Conservation (phyloP, 2,888 invertebrate species). For the Zelleria hepariella region DNA sequence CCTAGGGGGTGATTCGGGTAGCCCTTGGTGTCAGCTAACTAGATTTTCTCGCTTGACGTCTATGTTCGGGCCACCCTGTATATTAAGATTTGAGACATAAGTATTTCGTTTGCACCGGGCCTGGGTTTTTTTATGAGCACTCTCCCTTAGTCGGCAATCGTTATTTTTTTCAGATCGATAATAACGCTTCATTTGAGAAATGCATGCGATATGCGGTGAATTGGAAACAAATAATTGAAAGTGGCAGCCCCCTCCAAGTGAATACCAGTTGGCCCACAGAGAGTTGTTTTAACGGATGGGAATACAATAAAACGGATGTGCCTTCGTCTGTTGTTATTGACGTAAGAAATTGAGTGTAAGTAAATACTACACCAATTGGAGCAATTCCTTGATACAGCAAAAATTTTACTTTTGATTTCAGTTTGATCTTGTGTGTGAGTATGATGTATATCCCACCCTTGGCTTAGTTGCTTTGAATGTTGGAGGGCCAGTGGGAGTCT, state of each 20-base stretch:
- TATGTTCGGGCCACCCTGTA: too few relatives aligned
- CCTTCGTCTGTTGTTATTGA: slow-evolving; percentile 88
- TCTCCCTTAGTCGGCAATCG: too few relatives aligned
- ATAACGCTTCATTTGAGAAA: slow-evolving; percentile 73
- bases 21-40: too few relatives aligned
- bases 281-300: slow-evolving; percentile 83
- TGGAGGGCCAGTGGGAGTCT: slow-evolving; percentile 92
- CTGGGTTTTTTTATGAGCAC: too few relatives aligned
- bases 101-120: too few relatives aligned
- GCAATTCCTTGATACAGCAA: too few relatives aligned
- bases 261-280: slow-evolving; percentile 77
- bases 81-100: too few relatives aligned
- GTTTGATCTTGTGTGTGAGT: slow-evolving; percentile 92
- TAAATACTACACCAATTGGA: too few relatives aligned
- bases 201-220: slow-evolving; percentile 82
- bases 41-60: too few relatives aligned
- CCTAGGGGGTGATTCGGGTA: too few relatives aligned
- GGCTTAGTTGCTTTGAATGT: slow-evolving; percentile 88
- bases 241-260: slow-evolving; percentile 31
- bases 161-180: slow-evolving; percentile 21
- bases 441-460: slow-evolving; percentile 88
- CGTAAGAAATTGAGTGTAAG: slow-evolving; percentile 60
- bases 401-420: slow-evolving; percentile 71
- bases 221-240: slow-evolving; percentile 73
- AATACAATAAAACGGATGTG: slow-evolving; percentile 79